These are phyloP conservation scores for Halichoeres trimaculatus DNA, from an alignment of 2,113 vertebrate genomes.

Conservation along the genomic window DNA sequence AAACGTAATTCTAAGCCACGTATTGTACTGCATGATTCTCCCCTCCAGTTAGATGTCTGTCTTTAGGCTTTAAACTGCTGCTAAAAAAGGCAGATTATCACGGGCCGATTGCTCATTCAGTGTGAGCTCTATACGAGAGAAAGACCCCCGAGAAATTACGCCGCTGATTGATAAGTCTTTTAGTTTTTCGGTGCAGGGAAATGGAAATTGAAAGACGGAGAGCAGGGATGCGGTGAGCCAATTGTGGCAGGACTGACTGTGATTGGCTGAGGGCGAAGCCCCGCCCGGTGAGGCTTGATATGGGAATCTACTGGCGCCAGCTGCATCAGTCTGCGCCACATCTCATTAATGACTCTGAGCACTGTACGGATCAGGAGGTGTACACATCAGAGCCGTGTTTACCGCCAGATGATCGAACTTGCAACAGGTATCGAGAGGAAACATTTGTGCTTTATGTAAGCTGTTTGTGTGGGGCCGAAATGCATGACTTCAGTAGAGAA, in stretches of 20 bases:
- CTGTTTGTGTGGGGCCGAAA: neutral
- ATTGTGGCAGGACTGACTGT: conserved; percentile 78
- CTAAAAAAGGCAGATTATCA: conserved; percentile 63
- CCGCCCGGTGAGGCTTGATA: conserved; percentile 90
- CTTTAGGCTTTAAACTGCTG: conserved; percentile 37
- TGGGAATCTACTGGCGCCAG: conserved; percentile 96
- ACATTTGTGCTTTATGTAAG: conserved; percentile 8
- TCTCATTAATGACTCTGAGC: conserved; percentile 80
- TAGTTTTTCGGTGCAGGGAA: conserved; percentile 64
- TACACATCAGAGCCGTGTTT: conserved; percentile 50
- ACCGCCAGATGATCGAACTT: conserved; percentile 71
- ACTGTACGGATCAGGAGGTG: conserved; percentile 66
- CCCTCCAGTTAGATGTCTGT: conserved; percentile 38
- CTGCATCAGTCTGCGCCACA: conserved; percentile 87
- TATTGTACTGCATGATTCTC: conserved; percentile 18
- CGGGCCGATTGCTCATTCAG: conserved; percentile 55
- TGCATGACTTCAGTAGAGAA: neutral
- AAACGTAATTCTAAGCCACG: conserved; percentile 9
- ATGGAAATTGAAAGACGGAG: conserved; percentile 75
- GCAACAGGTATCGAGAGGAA: conserved; percentile 71
- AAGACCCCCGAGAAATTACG: conserved; percentile 71
- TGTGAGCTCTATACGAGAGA: conserved; percentile 56
- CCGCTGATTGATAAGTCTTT: conserved; percentile 81
- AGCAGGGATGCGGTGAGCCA: conserved; percentile 82
- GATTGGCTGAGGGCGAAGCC: conserved; percentile 84